A percentile compares a stretch with the other conserved stretches of the same genome.
These are phyloP conservation scores for Forbesichthys agassizii DNA, from an alignment of 2,113 vertebrate species.

Conservation along the genomic window DNA sequence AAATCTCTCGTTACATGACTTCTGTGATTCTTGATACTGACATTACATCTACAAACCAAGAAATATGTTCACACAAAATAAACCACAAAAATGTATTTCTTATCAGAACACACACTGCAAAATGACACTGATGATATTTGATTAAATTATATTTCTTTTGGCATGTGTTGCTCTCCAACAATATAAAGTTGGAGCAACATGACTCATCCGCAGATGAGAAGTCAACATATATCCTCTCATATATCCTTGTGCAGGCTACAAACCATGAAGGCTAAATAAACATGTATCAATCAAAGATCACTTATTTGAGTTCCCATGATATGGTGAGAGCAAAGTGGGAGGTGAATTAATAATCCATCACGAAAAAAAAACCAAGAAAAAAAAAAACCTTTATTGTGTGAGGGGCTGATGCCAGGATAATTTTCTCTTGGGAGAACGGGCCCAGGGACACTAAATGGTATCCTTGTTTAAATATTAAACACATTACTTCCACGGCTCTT, in stretches of 20 bases:
- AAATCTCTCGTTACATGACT: neutral
- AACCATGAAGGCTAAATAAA: slow-evolving; percentile 19
- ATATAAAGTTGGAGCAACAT: neutral
- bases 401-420: slow-evolving; percentile 7
- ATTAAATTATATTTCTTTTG: neutral
- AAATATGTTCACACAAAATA: neutral
- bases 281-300: slow-evolving; percentile 20
- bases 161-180: neutral
- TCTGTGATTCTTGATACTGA: neutral
- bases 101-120: neutral
- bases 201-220: neutral
- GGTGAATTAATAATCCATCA: slow-evolving; percentile 15
- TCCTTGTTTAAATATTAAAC: slow-evolving; percentile 60
- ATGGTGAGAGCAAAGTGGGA: slow-evolving; percentile 23
- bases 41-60: neutral
- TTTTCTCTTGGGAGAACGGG: slow-evolving; percentile 19
- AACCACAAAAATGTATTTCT: neutral
- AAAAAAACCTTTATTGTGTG: no score
- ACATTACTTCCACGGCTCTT: slow-evolving; percentile 29
- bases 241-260: slow-evolving; percentile 6
- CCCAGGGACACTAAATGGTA: slow-evolving; percentile 43
- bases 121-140: no score
- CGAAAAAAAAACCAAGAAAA: neutral
- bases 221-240: neutral
- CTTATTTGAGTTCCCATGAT: slow-evolving; percentile 37